Percentiles rank a stretch among this genome's conserved stretches.
Evolutionary conservation across 2,888 invertebrate genomes (phyloP).

Genomic region (Cacoxenus indagator): DNA sequence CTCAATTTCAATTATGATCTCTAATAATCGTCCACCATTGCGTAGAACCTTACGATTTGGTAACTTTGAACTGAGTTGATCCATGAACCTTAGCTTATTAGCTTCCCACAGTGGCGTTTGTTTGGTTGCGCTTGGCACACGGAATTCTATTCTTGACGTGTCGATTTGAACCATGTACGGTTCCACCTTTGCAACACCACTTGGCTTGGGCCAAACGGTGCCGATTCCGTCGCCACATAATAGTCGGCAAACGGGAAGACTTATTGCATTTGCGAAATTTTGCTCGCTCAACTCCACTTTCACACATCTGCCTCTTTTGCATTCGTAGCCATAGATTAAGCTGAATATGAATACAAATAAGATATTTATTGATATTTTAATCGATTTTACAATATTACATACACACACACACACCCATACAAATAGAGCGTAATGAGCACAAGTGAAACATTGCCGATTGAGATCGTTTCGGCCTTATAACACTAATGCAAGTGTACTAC

Average conservation of each 20-base stretch:
- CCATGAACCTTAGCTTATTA: conserved; percentile 69
- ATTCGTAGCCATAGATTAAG: conserved; percentile 67
- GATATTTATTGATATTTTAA: background rate
- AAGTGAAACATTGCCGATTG: too few species aligned
- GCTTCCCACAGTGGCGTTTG: conserved; percentile 58
- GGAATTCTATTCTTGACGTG: conserved; percentile 65
- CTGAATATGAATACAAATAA: too few species aligned
- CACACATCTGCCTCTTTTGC: conserved; percentile 57
- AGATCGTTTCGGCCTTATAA: background rate
- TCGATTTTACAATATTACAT: background rate
- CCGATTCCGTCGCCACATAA: conserved; percentile 72
- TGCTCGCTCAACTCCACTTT: conserved; percentile 64
- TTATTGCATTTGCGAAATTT: conserved; percentile 66
- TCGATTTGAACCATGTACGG: conserved; percentile 70
- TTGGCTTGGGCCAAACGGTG: conserved; percentile 71
- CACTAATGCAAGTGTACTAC: background rate
- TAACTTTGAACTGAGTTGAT: conserved; percentile 60
- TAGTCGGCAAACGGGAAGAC: conserved; percentile 72
- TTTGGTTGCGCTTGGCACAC: conserved; percentile 52
- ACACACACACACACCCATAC: background rate
- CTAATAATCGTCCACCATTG: conserved; percentile 70
- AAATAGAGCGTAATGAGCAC: background rate
- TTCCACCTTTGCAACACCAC: conserved; percentile 70
- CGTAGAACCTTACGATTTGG: conserved; percentile 55
- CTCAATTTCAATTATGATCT: conserved; percentile 66